Conservation (phyloP, 2,888 invertebrate species). For the Cyclophora punctaria region DNA sequence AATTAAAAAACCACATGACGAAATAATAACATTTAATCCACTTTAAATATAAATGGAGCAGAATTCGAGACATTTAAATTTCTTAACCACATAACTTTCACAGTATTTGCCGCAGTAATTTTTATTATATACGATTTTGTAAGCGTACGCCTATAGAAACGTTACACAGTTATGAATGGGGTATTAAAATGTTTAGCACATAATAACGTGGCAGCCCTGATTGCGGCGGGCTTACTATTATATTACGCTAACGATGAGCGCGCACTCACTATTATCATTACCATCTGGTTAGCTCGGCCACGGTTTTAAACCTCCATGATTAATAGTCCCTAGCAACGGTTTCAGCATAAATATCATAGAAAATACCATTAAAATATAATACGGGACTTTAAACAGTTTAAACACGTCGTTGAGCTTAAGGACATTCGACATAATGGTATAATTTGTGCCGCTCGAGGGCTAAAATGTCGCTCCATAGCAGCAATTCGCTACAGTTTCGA, state of each 20-base stretch:
- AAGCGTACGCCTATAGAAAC: not conserved
- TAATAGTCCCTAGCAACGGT: constrained; percentile 22
- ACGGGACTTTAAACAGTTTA: not conserved
- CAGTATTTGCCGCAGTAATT: not conserved
- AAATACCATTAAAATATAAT: constrained; percentile 7
- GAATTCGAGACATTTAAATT: not conserved
- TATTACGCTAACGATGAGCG: constrained; percentile 33
- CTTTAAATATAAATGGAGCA: too few relatives aligned
- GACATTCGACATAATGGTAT: constrained; percentile 32
- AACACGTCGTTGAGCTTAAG: constrained; percentile 16
- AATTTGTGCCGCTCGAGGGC: constrained; percentile 37
- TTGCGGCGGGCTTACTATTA: constrained; percentile 1
- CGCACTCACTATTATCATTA: constrained; percentile 30
- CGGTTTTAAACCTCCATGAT: constrained; percentile 20
- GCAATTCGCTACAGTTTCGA: constrained; percentile 49
- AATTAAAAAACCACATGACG: not conserved
- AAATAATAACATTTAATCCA: too few relatives aligned
- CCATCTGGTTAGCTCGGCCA: constrained; percentile 26
- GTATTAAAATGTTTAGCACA: not conserved
- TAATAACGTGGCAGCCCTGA: constrained; percentile 23
- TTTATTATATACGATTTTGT: constrained; percentile 1
- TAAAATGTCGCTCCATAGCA: constrained; percentile 36
- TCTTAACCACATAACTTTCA: not conserved
- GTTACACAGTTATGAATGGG: not conserved
- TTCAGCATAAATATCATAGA: constrained; percentile 8